Percentiles rank a stretch among this genome's conserved stretches.
phyloP scores from a whole-genome alignment of 2,797 vertebrate genomes.

The Sebastes glaucus region DNA sequence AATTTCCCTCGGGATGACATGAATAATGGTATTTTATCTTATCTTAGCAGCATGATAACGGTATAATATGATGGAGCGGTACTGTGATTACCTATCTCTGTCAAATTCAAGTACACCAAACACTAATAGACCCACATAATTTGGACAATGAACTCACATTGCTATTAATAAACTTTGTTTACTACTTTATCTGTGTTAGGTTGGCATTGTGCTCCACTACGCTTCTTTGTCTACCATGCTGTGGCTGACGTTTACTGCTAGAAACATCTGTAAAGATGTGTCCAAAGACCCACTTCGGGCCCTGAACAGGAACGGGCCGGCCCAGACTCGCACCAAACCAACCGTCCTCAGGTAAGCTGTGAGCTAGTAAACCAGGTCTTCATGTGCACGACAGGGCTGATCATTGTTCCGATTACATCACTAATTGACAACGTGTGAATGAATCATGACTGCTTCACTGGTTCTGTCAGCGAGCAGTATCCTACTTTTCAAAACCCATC shows the following conservation, averaged over 20 bases:
- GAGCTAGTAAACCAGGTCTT: neutral
- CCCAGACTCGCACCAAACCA: conserved; percentile 58
- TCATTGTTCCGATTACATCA: neutral
- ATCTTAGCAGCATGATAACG: too few species aligned
- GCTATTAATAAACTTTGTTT: neutral
- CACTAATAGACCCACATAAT: neutral
- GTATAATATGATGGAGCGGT: too few species aligned
- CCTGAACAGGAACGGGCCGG: conserved; percentile 80
- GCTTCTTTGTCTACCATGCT: conserved; percentile 92
- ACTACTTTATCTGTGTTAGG: conserved; percentile 74
- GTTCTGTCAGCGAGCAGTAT: neutral
- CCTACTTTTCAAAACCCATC: neutral
- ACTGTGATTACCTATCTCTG: neutral
- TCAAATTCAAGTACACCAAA: neutral
- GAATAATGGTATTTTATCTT: too few species aligned
- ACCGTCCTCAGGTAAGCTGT: conserved; percentile 76
- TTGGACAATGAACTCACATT: neutral
- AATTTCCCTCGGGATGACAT: too few species aligned
- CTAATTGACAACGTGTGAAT: neutral
- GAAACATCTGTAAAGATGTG: conserved; percentile 93
- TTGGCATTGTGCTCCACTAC: conserved; percentile 92
- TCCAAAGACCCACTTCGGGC: conserved; percentile 86
- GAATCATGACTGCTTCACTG: neutral
- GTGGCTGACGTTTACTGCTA: conserved; percentile 92
- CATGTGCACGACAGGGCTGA: neutral